Percentiles rank a stretch among this genome's conserved stretches.
Conservation (phyloP, 2,113 vertebrate species). For the Microcebus ravelobensis region DNA sequence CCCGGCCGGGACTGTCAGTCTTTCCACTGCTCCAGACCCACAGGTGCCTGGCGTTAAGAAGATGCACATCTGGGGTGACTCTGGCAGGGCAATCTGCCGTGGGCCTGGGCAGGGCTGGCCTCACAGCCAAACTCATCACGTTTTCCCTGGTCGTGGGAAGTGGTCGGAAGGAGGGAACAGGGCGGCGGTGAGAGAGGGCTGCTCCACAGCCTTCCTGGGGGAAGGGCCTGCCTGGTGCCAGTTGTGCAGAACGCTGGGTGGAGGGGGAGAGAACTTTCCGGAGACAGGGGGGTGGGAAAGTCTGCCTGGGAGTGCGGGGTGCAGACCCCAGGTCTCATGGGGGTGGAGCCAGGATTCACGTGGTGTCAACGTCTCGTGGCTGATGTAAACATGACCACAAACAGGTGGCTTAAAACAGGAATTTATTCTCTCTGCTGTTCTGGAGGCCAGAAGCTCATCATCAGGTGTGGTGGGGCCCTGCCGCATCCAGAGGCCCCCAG, state of each 20-base stretch:
- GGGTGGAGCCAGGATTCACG: neutral
- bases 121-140: too few species aligned
- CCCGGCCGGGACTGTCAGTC: neutral
- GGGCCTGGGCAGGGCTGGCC: too few species aligned
- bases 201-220: fast-evolving
- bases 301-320: neutral
- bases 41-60: too few species aligned
- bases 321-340: neutral
- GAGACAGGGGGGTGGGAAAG: fast-evolving
- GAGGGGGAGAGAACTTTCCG: fast-evolving
- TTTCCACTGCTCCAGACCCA: too few species aligned
- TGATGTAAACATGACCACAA: neutral
- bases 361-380: too few species aligned
- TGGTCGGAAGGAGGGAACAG: too few species aligned
- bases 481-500: neutral
- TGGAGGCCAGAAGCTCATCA: neutral
- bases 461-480: neutral
- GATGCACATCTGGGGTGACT: neutral
- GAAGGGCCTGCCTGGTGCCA: neutral
- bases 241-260: neutral
- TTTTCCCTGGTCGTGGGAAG: too few species aligned
- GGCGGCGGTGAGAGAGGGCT: too few species aligned
- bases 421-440: neutral
- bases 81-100: too few species aligned
- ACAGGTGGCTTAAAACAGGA: neutral